Percentiles rank a stretch among this genome's conserved stretches.
Evolutionary conservation across 2,797 vertebrate species (phyloP).

Genomic region (Argyrosomus regius): DNA sequence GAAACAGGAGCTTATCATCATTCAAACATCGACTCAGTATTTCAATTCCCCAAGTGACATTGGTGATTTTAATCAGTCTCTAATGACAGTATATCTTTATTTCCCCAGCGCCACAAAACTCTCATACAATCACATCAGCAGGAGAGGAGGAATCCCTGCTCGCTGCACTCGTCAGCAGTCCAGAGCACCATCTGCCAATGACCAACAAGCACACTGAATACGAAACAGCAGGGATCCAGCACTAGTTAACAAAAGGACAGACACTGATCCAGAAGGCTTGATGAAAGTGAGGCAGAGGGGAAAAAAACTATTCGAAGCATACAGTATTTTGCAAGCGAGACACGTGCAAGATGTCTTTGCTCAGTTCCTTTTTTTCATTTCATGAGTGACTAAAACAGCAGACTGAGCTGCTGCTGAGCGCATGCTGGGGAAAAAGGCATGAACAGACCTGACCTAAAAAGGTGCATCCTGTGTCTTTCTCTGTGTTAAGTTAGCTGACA

Average conservation of each 20-base stretch:
- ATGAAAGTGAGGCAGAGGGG: constrained; percentile 38
- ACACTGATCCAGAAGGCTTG: constrained; percentile 34
- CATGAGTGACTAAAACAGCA: not conserved
- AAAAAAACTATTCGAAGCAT: not conserved
- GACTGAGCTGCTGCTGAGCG: not conserved
- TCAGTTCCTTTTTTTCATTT: not conserved
- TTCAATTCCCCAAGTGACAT: constrained; percentile 13
- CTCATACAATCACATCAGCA: constrained; percentile 45
- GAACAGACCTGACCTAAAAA: not conserved
- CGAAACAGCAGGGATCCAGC: constrained; percentile 56
- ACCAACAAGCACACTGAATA: constrained; percentile 50
- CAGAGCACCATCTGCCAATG: constrained; percentile 56
- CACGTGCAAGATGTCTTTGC: not conserved
- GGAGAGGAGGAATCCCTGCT: constrained; percentile 51
- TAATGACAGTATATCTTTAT: constrained; percentile 18
- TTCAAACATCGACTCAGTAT: constrained; percentile 1
- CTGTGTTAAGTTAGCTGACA: not conserved
- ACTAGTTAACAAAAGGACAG: constrained; percentile 34
- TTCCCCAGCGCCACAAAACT: constrained; percentile 25
- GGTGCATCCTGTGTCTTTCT: not conserved
- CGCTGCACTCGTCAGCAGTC: constrained; percentile 16
- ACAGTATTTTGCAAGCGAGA: constrained; percentile 25
- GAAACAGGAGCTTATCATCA: constrained; percentile 9
- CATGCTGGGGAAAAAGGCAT: not conserved
- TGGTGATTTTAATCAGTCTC: constrained; percentile 30